These are phyloP conservation scores for Anneissia japonica DNA, from an alignment of 35 echinoderm and acorn worm genomes.

Conservation along the genomic window DNA sequence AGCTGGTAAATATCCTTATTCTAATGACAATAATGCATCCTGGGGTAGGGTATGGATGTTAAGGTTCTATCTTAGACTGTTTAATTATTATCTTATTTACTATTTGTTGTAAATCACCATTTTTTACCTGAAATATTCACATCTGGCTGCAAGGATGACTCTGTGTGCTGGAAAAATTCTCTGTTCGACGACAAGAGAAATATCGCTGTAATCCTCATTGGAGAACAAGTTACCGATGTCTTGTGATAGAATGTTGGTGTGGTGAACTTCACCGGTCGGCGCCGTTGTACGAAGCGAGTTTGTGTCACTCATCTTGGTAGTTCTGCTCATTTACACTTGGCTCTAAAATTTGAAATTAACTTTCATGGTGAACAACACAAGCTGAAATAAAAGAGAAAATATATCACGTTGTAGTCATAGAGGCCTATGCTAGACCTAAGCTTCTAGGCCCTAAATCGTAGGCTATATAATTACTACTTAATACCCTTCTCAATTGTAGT, in stretches of 20 bases:
- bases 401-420: background rate
- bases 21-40: background rate
- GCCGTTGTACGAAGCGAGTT: conserved; percentile 60
- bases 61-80: no score
- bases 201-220: conserved; percentile 95
- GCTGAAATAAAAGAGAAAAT: no score
- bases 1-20: background rate
- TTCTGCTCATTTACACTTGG: background rate
- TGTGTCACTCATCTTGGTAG: conserved; percentile 78
- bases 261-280: conserved; percentile 86
- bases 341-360: background rate
- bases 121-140: conserved; percentile 96
- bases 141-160: conserved; percentile 89
- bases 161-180: conserved; percentile 75
- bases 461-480: background rate
- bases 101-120: background rate
- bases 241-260: conserved; percentile 66
- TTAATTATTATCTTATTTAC: background rate
- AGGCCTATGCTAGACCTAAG: background rate
- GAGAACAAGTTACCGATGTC: conserved; percentile 94
- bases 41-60: background rate
- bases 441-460: background rate
- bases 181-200: conserved; percentile 80
- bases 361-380: no score
- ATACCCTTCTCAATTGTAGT: background rate